Base-by-base conservation (phyloP, 2,888 invertebrate genomes). In the Pristionchus entomophagus region DNA sequence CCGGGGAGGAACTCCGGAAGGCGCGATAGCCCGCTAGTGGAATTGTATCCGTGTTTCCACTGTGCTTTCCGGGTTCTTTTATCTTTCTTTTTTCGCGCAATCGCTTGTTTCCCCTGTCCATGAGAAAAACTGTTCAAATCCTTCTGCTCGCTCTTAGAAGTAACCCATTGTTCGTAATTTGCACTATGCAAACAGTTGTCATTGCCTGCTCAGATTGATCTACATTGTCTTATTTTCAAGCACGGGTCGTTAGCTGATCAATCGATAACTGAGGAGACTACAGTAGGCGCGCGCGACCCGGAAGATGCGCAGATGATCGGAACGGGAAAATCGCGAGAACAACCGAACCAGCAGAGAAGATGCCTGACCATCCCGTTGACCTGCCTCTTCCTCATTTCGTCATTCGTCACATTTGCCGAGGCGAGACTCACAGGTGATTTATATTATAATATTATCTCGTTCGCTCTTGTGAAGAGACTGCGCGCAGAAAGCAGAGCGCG, bases 301-400 rank as follows among this genome's bases (percentile, higher is more conserved):
- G 65, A 65, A 65, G 65, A 65, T 65, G 65, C 65, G 65, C 65
- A 65, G 65, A 65, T 65, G 65, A 65, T 65, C 65, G 65, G 65
- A 65, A 65, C 65, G 65, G 12, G 32, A 35, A 65, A 65, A 32
- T 35, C 65, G 65, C 65, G 35, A 35, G 26, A 19, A 59, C 10
- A 26, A 65, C 35, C 56, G 56, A 56, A 45, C 45, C 6, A 45
- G 8, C 56, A 5, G 56, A 56, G 56, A 56, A 56, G 56, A 56
- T 56, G 65, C 22, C 32, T 22, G 32, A 32, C 65, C 14, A 22
- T 26, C 1, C 12, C 59, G n/a, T n/a, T 59, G n/a, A 59, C 6
- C 65, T 65, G 22, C 35, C 35, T 65, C 8, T 3, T 8, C 19
- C 3, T 35, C 3, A 14, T 35, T 5, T 8, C 56, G 4, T 1